Base-by-base conservation (phyloP, 2,113 vertebrate species). In the Haliaeetus leucogaster region DNA sequence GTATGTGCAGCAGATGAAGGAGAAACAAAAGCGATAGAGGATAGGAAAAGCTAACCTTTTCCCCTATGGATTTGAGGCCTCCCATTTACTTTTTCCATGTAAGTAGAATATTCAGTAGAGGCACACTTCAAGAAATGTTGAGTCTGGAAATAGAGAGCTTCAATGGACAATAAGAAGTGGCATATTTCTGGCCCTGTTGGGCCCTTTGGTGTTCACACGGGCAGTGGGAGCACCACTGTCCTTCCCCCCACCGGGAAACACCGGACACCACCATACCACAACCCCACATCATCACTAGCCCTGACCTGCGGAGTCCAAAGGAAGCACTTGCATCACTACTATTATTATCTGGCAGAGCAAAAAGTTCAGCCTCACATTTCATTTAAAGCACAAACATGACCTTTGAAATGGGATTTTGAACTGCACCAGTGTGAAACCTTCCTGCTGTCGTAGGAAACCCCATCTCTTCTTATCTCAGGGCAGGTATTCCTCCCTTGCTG, bases 301-400 rank as follows among this genome's bases (percentile, higher is more conserved):
- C 40, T 65, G 11, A 77, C 36, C 48, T 17, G 26, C 2, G 0
- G 45, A 68, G 40, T 92, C 34, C 82, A 65, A 86, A 95, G 53
- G 40, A 88, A 83, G 63, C 19, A 11, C 48, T 86, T 77, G 55
- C 34, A 81, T 77, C 79, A 48, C 43, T 42, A 1, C 16, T 36
- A 1, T 30, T 71, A 25, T 63, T 73, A 42, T 40, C 53, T 95
- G 58, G 36, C 67, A 92, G 45, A 82, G 66, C 85, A 77, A 56
- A 48, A 82, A 72, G 77, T 52, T 76, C 79, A 94, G 43, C 8
- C 40, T 65, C 66, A 65, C 13, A 1, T 84, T 68, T 79, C 17
- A 91, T 47, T 82, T 87, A 38, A 79, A 93, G 55, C 42, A 67
- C 82, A 94, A 94, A 90, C 58, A 82, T 8, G 82, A 92, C 82